Evolutionary conservation across 2,888 invertebrate species (phyloP).

Genomic region (Lasioglossum lativentre): DNA sequence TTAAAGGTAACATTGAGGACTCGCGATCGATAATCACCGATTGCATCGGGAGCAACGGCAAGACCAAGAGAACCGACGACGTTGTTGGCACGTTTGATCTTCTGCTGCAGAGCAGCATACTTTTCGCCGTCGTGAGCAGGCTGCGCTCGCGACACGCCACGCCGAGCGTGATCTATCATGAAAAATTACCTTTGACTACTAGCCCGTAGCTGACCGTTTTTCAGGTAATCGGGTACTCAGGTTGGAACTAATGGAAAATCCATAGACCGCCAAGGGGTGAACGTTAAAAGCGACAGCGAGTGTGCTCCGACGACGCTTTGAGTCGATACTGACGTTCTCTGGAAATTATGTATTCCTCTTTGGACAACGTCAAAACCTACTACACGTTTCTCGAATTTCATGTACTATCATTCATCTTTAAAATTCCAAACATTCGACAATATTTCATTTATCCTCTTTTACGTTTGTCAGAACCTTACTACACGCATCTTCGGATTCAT

Average conservation of each 20-base stretch:
- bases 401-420: not conserved
- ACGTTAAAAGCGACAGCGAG: constrained; percentile 78
- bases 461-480: not conserved
- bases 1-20: constrained; percentile 52
- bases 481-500: not conserved
- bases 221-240: constrained; percentile 75
- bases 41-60: constrained; percentile 54
- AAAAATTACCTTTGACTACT: constrained; percentile 84
- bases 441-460: not conserved
- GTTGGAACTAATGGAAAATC: constrained; percentile 80
- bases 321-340: constrained; percentile 41
- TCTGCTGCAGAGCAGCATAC: constrained; percentile 76
- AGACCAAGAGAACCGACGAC: constrained; percentile 63
- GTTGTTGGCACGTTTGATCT: constrained; percentile 83
- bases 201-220: constrained; percentile 74
- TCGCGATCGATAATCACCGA: constrained; percentile 58
- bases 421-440: not conserved
- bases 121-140: constrained; percentile 79
- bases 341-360: constrained; percentile 30
- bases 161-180: constrained; percentile 84
- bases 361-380: not conserved
- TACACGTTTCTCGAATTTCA: not conserved
- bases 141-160: constrained; percentile 74
- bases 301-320: constrained; percentile 49
- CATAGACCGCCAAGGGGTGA: constrained; percentile 78